Evolutionary conservation across 2,797 vertebrate genomes (phyloP), one percentile per base, ranked within the genome.

Genomic region (Sebastes miniatus): DNA sequence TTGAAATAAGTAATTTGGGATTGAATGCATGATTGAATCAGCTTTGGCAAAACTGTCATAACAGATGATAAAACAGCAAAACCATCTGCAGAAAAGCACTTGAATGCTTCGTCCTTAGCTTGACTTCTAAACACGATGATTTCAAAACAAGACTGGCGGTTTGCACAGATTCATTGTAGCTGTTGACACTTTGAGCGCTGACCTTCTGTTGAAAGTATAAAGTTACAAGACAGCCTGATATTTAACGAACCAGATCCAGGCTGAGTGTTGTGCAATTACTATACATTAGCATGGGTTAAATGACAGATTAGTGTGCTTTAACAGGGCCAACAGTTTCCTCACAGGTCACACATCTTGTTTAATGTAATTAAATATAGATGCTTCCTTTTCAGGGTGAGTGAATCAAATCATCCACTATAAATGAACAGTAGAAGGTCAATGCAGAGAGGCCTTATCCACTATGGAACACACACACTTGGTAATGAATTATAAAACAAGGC

Each of bases 401-500:
- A 79, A 79, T 79, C 59, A 83, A 76, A 81, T 63, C 56, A 74
- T 81, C 61, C 82, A 71, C 29, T 80, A 77, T 73, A 86, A 85
- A 89, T 76, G 80, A 90, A 79, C 32, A 67, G 67, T 2, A 56
- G n/a, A 73, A 76, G 84, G 69, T 77, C 69, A 63, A 61, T 7
- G 76, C 27, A 64, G 68, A 39, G 24, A 62, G 9, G 6, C 31
- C 22, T 77, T 47, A 24, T 68, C 32, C 71, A 72, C 65, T 47
- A 47, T 47, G 43, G 43, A 47, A 57, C 25, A 80, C 43, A 65
- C 73, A 76, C 27, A 68, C 63, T 20, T 2, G 4, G 39, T 72
- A n/a, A 81, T 83, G 58, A 78, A 83, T 83, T 80, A 83, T 86
- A 79, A 83, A 87, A 73, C 29, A 69, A 69, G 22, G 57, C 69